Conservation (phyloP, 2,113 vertebrate genomes). For the Prietella phreatophila region DNA sequence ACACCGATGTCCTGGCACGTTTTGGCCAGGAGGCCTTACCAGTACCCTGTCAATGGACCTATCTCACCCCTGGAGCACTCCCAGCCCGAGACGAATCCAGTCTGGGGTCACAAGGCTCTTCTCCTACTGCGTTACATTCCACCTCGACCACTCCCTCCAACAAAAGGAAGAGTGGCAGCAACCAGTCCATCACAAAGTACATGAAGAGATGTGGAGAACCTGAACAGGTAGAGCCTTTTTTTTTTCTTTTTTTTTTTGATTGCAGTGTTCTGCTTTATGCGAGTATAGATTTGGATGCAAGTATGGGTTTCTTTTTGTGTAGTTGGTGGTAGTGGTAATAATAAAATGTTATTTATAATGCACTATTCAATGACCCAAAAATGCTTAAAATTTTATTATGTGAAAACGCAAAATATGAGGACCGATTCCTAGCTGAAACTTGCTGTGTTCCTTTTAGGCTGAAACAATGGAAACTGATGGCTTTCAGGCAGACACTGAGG, state of each 20-base stretch:
- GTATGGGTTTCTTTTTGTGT: background rate
- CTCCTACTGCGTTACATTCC: slow-evolving; percentile 66
- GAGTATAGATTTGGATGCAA: background rate
- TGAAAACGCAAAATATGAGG: background rate
- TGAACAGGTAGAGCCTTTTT: slow-evolving; percentile 69
- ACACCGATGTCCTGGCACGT: slow-evolving; percentile 79
- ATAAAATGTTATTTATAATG: background rate
- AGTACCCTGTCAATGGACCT: slow-evolving; percentile 90
- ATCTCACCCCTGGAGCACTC: slow-evolving; percentile 78
- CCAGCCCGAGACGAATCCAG: slow-evolving; percentile 75
- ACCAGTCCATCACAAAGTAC: slow-evolving; percentile 93
- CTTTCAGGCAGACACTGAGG: slow-evolving; percentile 95
- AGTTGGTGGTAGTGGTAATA: background rate
- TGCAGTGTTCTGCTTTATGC: background rate
- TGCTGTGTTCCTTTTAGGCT: slow-evolving; percentile 52
- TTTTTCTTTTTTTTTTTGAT: no score
- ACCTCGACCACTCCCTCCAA: slow-evolving; percentile 55
- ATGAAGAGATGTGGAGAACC: slow-evolving; percentile 82
- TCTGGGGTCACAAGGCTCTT: slow-evolving; percentile 60
- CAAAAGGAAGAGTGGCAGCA: slow-evolving; percentile 81
- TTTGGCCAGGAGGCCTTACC: slow-evolving; percentile 81
- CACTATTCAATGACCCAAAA: background rate
- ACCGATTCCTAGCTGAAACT: background rate
- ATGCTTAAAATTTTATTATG: background rate
- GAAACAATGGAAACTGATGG: slow-evolving; percentile 81